Conservation (phyloP, 2,888 invertebrate species). For the Carterocephalus palaemon region DNA sequence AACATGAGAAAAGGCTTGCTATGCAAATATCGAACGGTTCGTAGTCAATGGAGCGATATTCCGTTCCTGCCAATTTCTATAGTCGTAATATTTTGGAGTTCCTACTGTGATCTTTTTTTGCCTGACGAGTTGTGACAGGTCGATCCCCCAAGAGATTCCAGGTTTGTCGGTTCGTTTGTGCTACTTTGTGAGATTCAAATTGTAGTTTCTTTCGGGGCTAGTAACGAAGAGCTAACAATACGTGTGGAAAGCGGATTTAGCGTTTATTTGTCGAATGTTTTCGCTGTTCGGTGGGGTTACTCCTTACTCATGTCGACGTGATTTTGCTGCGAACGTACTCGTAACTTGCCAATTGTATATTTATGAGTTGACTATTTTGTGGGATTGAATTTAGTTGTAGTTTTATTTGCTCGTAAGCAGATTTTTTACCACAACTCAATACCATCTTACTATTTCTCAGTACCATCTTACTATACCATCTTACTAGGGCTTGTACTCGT, state of each 20-base stretch:
- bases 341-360: constrained; percentile 73
- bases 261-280: constrained; percentile 58
- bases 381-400: constrained; percentile 45
- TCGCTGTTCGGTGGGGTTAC: constrained; percentile 52
- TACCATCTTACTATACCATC: too few relatives aligned
- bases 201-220: constrained; percentile 62
- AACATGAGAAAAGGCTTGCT: constrained; percentile 26
- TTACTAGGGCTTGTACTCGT: too few relatives aligned
- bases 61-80: constrained; percentile 20
- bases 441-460: too few relatives aligned
- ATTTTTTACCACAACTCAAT: constrained; percentile 37
- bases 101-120: constrained; percentile 36
- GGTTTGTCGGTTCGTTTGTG: constrained; percentile 72
- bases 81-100: constrained; percentile 22
- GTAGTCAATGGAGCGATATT: constrained; percentile 25
- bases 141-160: constrained; percentile 47
- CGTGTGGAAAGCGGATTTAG: constrained; percentile 66
- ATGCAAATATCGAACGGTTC: constrained; percentile 24
- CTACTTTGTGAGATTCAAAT: constrained; percentile 68
- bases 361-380: constrained; percentile 71
- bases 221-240: constrained; percentile 72
- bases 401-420: constrained; percentile 41
- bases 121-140: constrained; percentile 54
- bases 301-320: constrained; percentile 57
- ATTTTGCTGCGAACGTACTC: constrained; percentile 58